Evolutionary conservation across 35 echinoderm and acorn worm species (phyloP).

Genomic region (Lytechinus variegatus): DNA sequence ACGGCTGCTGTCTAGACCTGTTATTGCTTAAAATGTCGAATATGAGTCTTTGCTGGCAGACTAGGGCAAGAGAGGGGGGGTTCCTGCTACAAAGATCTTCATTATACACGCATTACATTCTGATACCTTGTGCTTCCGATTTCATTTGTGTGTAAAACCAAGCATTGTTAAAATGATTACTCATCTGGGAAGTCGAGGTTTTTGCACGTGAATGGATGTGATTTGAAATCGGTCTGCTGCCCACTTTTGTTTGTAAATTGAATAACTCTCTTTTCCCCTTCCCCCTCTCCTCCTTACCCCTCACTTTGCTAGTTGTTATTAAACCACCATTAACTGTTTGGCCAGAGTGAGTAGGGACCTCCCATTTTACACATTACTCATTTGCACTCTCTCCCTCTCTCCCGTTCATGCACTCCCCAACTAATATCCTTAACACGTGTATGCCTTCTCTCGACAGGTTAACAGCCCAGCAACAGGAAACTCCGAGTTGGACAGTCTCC

Average conservation of each 20-base stretch:
- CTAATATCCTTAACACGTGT: conserved; percentile 29
- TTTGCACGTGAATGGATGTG: background rate
- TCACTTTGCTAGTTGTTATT: background rate
- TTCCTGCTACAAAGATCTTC: no score
- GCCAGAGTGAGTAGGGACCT: background rate
- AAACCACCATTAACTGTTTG: background rate
- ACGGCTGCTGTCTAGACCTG: no score
- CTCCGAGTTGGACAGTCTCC: background rate
- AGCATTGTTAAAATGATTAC: background rate
- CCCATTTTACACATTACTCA: background rate
- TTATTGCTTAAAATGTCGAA: no score
- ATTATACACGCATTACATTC: no score
- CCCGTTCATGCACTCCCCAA: background rate
- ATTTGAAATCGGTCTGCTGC: background rate
- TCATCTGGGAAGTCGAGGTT: background rate
- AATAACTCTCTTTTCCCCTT: background rate
- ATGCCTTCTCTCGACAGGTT: background rate
- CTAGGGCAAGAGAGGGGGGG: no score
- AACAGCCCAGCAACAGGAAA: background rate
- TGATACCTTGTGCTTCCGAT: no score
- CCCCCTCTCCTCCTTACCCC: background rate
- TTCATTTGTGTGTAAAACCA: background rate
- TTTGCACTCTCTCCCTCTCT: conserved; percentile 1
- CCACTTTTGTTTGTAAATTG: background rate
- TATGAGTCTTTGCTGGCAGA: no score